Conservation (phyloP, 2,888 invertebrate species). For the Conchocele bisecta region DNA sequence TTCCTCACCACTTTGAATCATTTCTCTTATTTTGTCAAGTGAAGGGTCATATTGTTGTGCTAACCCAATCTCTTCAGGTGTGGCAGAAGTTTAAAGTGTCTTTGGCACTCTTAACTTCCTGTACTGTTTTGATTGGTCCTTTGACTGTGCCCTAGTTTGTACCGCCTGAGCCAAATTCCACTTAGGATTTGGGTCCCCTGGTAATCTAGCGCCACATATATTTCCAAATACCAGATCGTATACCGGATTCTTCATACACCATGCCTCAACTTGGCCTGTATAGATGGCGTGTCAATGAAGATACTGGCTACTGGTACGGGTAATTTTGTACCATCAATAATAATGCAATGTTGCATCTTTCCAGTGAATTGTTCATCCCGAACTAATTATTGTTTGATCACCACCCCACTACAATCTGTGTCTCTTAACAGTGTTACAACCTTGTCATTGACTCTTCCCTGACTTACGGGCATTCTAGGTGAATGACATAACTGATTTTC, state of each 20-base stretch:
- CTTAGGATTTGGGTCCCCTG: slow-evolving; percentile 21
- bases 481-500: background rate
- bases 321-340: slow-evolving; percentile 40
- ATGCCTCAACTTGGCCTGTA: slow-evolving; percentile 26
- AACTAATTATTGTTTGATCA: slow-evolving; percentile 28
- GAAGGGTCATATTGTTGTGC: slow-evolving; percentile 11
- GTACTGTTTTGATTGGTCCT: background rate
- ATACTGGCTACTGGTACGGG: slow-evolving; percentile 29
- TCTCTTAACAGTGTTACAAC: slow-evolving; percentile 30
- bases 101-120: background rate
- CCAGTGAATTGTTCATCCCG: slow-evolving; percentile 26
- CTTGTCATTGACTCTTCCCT: slow-evolving; percentile 15
- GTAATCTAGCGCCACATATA: slow-evolving; percentile 12
- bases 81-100: background rate
- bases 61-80: background rate
- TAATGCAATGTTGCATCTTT: slow-evolving; percentile 15
- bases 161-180: slow-evolving; percentile 35
- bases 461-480: slow-evolving; percentile 20
- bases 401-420: slow-evolving; percentile 38
- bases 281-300: slow-evolving; percentile 36
- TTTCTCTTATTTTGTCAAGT: background rate
- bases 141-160: slow-evolving; percentile 2
- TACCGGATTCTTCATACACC: slow-evolving; percentile 36
- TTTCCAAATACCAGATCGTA: slow-evolving; percentile 50
- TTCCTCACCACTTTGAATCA: background rate